Evolutionary conservation across 2,888 invertebrate species (phyloP), one percentile per base, ranked within the genome.

Genomic region (Disparrhopalites patrizii): DNA sequence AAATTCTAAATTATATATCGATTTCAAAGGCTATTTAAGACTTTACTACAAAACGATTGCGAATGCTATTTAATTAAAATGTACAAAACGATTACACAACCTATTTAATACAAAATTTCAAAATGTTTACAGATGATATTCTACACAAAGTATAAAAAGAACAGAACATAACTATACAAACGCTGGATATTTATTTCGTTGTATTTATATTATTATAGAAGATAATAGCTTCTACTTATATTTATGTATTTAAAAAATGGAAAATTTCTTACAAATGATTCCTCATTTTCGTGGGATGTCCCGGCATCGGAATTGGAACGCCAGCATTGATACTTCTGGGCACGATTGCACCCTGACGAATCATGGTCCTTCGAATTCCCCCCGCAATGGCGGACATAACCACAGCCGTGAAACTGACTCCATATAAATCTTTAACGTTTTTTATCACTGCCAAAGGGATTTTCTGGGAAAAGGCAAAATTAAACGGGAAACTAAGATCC

Each of bases 331-430:
- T 67, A 31, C 63, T 58, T 7, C 51, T 10, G 0, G 73, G 73
- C 25, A 71, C 67, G 5, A 52, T 60, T 4, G 47, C 50, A 7
- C 68, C 67, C 47, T 36, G 57, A 23, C 65, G 47, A 3, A 68
- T 10, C 71, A 73, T 71, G 23, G 54, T 47, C 23, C 58, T 69
- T 60, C 69, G 18, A 8, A 73, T 38, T 3, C 70, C 73, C 25
- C 69, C 71, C 1, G 73, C 62, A 23, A 73, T 36, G 5, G 65
- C 58, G 0, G 73, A 63, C 43, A 69, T 62, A 25, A 73, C 30
- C 1, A 73, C 70, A 13, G 69, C 65, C 20, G 70, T 67, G 38
- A 73, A 71, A n/a, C 67, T 69, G 8, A 73, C 73, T 0, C 57
- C 28, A 43, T 70, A 47, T 3, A 23, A 13, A 47, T 69, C 70